phyloP scores from a whole-genome alignment of 2,113 vertebrate species.

The Xiphias gladius region DNA sequence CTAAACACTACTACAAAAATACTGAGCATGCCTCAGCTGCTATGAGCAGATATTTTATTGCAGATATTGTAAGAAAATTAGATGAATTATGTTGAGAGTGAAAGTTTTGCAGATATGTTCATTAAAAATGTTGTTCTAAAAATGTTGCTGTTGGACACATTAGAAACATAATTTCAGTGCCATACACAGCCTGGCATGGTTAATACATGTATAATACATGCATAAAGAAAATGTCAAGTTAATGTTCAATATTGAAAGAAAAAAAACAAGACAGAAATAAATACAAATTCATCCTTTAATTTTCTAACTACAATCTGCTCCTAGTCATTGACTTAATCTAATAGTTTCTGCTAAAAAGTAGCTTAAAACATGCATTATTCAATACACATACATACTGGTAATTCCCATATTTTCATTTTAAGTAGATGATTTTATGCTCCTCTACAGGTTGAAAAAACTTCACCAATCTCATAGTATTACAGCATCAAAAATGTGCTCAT shows the following conservation, averaged over 20 bases:
- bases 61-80: not conserved
- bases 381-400: not conserved
- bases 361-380: not conserved
- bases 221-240: not conserved
- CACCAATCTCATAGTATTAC: not conserved
- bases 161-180: too few species aligned
- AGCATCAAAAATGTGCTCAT: not conserved
- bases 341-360: not conserved
- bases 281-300: not conserved
- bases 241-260: not conserved
- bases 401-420: not conserved
- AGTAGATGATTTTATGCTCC: not conserved
- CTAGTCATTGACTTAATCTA: not conserved
- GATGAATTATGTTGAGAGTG: not conserved
- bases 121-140: not conserved
- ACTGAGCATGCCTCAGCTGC: not conserved
- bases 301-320: not conserved
- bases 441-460: not conserved
- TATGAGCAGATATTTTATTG: not conserved
- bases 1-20: not conserved
- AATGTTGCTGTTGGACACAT: not conserved
- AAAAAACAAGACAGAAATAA: not conserved
- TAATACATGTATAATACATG: not conserved
- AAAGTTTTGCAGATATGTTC: not conserved
- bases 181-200: not conserved